Evolutionary conservation across 2,113 vertebrate genomes (phyloP), one percentile per base, ranked within the genome.

Genomic region (Rhegmatorhina hoffmannsi): DNA sequence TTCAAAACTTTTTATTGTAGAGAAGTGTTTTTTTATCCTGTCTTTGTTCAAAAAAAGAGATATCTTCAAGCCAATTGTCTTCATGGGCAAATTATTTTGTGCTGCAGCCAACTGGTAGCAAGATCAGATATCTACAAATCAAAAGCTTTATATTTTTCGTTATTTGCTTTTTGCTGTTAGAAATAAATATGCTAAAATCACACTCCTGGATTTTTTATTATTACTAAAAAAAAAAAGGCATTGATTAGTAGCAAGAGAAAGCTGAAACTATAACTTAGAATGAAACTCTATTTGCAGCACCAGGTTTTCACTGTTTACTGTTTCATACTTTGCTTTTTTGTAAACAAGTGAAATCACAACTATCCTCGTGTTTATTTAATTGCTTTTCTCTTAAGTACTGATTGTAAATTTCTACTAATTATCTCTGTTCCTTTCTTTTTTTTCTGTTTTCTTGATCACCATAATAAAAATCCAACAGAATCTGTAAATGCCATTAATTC

Each of bases 21-120:
- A 88, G 70, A 90, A 53, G 53, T 36, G 25, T 33, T 40, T 86
- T 96, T 81, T 63, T 33, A 60, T 90, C 56, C 58, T 92, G 20
- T 53, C 86, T 95, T 95, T 91, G 82, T 53, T 91, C 64, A 89
- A 58, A 89, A 89, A 94, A 85, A 87, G 89, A 56, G 31, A 13
- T 56, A n/a, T 49, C 38, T 94, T 95, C 60, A 92, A 94, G 92
- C 85, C 97, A 96, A 84, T 94, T 64, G 89, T 95, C 68, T 72
- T 73, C 24, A 25, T 74, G 40, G 78, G 62, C 91, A 74, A 96
- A 91, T 95, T 84, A 89, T 55, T 38, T 92, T 91, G 64, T 78
- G 69, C 63, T 63, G 47, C 90, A 68, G 17, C 52, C 84, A 95
- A 62, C 44, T 92, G 84, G 72, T 74, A 87, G 47, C 6, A 9